Percentiles rank a stretch among this genome's conserved stretches.
These are phyloP conservation scores for Acromyrmex echinatior DNA, from an alignment of 1,140 invertebrate genomes.

Conservation along the genomic window DNA sequence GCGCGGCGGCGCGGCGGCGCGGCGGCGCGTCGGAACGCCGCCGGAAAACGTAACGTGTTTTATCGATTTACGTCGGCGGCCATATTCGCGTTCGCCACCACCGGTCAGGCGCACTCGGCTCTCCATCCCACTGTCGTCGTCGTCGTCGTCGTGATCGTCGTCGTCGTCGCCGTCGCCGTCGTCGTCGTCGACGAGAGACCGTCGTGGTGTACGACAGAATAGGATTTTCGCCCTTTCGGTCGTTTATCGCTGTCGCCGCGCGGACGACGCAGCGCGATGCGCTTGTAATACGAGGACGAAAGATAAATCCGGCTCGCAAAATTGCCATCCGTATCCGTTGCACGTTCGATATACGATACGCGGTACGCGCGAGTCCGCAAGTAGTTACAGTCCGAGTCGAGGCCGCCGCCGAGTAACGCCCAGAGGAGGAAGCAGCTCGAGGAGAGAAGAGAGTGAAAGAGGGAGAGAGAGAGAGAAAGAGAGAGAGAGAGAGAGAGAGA, in stretches of 20 bases:
- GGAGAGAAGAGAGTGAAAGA: slow-evolving; percentile 18
- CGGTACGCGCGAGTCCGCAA: slow-evolving; percentile 18
- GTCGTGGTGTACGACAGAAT: slow-evolving; percentile 33
- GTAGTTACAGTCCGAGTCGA: slow-evolving; percentile 31
- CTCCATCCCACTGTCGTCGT: slow-evolving; percentile 80
- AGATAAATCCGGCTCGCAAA: neutral
- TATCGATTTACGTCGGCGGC: slow-evolving; percentile 84
- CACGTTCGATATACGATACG: slow-evolving; percentile 17
- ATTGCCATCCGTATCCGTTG: neutral
- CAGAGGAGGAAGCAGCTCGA: slow-evolving; percentile 47
- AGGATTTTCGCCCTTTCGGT: slow-evolving; percentile 11
- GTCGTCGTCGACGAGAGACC: slow-evolving; percentile 64
- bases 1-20: slow-evolving; percentile 41
- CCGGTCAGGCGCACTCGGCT: slow-evolving; percentile 83
- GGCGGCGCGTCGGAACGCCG: slow-evolving; percentile 70
- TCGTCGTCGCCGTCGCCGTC: slow-evolving; percentile 70
- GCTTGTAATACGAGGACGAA: slow-evolving; percentile 70
- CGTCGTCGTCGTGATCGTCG: slow-evolving; percentile 72
- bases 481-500: neutral
- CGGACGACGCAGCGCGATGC: slow-evolving; percentile 71
- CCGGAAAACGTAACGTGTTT: slow-evolving; percentile 83
- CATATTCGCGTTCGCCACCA: slow-evolving; percentile 79
- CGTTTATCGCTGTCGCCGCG: slow-evolving; percentile 1
- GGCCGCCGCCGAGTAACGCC: slow-evolving; percentile 44
- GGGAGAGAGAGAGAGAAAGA: neutral